A percentile compares a stretch with the other conserved stretches of the same genome.
phyloP scores from a whole-genome alignment of 2,113 vertebrate species.

The Copsychus sechellarum region DNA sequence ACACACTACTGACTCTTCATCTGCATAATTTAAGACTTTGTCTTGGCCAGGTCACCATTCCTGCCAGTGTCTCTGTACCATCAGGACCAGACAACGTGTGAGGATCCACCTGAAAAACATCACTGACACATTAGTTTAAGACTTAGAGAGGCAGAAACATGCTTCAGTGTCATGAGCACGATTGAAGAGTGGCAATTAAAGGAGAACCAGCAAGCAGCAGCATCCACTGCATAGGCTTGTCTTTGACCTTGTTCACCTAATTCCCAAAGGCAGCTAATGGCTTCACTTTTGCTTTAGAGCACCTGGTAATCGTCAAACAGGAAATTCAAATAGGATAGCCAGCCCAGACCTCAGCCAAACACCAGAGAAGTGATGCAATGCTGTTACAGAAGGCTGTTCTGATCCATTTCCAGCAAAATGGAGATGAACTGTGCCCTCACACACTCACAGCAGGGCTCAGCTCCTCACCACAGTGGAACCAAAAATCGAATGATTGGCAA shows the following conservation, averaged over 20 bases:
- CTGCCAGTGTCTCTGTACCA: background rate
- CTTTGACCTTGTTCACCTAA: background rate
- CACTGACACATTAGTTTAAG: accelerated
- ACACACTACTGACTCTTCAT: background rate
- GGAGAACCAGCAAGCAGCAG: background rate
- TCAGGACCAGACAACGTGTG: background rate
- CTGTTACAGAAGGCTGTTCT: background rate
- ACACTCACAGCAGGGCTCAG: background rate
- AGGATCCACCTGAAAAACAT: background rate
- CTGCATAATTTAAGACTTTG: background rate
- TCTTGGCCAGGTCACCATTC: background rate
- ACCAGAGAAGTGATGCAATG: accelerated
- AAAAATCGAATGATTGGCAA: accelerated
- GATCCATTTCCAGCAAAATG: background rate
- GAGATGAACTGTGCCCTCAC: background rate
- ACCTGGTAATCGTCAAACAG: background rate
- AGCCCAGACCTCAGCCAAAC: background rate
- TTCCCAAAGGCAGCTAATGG: background rate
- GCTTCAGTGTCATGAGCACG: no score
- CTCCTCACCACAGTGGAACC: background rate
- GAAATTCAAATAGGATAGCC: background rate
- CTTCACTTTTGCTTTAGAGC: background rate
- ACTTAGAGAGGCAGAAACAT: background rate
- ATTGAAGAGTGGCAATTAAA: background rate
- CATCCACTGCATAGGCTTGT: background rate